Base-by-base conservation (phyloP, 2,888 invertebrate species). In the Ectobius pallidus region DNA sequence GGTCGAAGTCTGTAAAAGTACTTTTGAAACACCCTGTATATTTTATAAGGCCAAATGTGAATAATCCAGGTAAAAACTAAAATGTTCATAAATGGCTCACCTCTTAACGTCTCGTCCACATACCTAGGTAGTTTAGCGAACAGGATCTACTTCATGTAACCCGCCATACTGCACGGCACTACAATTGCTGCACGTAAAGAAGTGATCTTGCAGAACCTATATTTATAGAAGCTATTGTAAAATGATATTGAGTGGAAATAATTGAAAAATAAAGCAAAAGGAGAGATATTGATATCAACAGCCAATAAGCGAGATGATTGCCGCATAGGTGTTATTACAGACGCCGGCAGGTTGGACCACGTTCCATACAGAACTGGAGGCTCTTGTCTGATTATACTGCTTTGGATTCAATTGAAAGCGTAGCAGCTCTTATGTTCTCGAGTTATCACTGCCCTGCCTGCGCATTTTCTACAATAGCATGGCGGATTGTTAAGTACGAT, bases 161-260 rank as follows among this genome's bases (percentile, higher is more conserved):
- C 9, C 16, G 0, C 42, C 65, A 20, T 42, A 7, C 44, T 11
- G 2, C 7, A 30, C n/a, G 11, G 1, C 3, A 14, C 1, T 55
- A 16, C 55, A 11, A 1, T 16, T 55, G 27, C n/a, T 16, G 65
- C 65, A 65, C 65, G 65, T 65, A 65, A 22, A 25, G 27, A 18
- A 65, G 6, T 46, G 65, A 65, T 65, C 27, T n/a, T 11, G 18
- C n/a, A 11, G 25, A 46, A 46, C 44, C 65, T 65, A 27, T 65
- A 30, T 65, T 65, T 65, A 65, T 42, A 44, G 65, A 46, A 46
- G 65, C 46, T 65, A 65, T 65, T 65, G 65, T 65, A 65, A 65
- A 65, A 65, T 22, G 65, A 65, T 65, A 65, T 65, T 65, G 65
- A 65, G 46, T 65, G 65, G 39, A 65, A 65, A 65, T 65, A 65